Evolutionary conservation across 64 coral and sea anemone species (phyloP).

Genomic region (Anthopleura sola): DNA sequence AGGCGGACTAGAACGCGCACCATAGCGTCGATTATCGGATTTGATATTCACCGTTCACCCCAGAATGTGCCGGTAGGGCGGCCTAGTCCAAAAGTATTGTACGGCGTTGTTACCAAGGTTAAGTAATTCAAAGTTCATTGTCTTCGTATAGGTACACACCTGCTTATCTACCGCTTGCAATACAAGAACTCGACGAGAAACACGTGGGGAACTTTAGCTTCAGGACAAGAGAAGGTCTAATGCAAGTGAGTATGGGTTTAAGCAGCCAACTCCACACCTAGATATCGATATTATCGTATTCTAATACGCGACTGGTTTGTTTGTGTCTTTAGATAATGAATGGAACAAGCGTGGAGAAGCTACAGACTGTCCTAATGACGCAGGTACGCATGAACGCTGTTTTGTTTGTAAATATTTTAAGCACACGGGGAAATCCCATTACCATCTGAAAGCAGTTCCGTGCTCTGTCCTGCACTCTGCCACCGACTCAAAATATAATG

Average conservation of each 20-base stretch:
- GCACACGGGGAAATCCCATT: too few relatives aligned
- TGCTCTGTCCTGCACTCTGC: too few relatives aligned
- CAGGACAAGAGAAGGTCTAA: constrained; percentile 83
- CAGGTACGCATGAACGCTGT: constrained; percentile 41
- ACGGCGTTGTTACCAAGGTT: not conserved
- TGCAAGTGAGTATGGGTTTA: constrained; percentile 69
- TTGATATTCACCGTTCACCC: too few relatives aligned
- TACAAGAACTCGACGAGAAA: constrained; percentile 98
- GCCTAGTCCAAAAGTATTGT: not conserved
- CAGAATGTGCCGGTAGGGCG: too few relatives aligned
- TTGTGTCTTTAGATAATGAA: constrained; percentile 59
- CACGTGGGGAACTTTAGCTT: constrained; percentile 90
- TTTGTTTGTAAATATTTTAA: too few relatives aligned
- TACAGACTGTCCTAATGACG: constrained; percentile 67
- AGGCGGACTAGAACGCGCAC: too few relatives aligned
- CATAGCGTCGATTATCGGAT: too few relatives aligned
- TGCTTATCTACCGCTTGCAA: constrained; percentile 83
- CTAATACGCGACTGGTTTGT: not conserved
- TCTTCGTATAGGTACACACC: constrained; percentile 65
- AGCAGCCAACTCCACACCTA: too few relatives aligned
- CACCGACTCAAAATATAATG: too few relatives aligned
- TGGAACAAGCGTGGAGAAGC: constrained; percentile 64
- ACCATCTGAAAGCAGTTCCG: too few relatives aligned
- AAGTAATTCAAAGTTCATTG: too few relatives aligned
- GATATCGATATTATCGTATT: not conserved